Evolutionary conservation across 2,113 vertebrate genomes (phyloP).

Genomic region (Gymnorhina tibicen): DNA sequence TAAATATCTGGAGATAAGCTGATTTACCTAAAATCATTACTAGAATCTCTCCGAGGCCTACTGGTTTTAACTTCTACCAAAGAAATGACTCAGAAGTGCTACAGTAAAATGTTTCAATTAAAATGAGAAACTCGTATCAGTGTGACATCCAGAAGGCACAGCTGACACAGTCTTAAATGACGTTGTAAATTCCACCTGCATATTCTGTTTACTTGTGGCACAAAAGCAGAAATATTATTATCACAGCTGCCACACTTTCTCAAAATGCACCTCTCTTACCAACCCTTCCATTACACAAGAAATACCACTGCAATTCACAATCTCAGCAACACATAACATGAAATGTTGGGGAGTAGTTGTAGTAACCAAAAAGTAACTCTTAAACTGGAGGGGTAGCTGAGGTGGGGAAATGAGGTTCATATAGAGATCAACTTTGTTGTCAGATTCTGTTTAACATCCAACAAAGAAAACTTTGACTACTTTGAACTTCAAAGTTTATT

Average conservation of each 20-base stretch:
- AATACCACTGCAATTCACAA: background rate
- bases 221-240: background rate
- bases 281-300: background rate
- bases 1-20: background rate
- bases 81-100: background rate
- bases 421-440: background rate
- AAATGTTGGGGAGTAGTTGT: accelerated
- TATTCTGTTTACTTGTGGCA: background rate
- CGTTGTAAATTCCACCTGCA: background rate
- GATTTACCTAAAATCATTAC: background rate
- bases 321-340: background rate
- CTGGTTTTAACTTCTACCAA: background rate
- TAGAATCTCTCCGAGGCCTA: background rate
- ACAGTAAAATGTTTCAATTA: background rate
- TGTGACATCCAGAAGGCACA: background rate
- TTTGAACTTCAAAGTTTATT: background rate
- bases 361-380: background rate
- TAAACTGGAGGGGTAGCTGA: background rate
- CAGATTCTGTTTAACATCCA: background rate
- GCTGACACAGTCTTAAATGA: background rate
- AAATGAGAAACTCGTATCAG: background rate
- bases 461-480: background rate
- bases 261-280: background rate
- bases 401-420: background rate
- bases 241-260: background rate